Evolutionary conservation across 1,140 invertebrate species (phyloP).

Genomic region (Amphibalanus amphitrite): DNA sequence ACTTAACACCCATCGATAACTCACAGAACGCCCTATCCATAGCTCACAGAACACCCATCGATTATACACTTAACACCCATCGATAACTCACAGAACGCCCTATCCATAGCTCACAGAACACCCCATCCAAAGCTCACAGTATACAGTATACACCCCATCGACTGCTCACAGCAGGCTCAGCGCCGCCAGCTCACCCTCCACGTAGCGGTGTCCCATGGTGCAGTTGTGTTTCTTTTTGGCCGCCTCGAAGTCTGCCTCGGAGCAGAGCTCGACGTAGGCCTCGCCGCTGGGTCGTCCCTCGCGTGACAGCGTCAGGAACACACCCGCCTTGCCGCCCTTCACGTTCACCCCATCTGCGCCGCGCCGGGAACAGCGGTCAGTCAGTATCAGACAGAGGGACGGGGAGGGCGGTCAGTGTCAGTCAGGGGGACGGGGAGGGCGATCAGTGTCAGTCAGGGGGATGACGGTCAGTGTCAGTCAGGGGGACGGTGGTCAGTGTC

Average conservation of each 20-base stretch:
- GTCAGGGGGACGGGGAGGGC: neutral
- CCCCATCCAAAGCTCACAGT: no score
- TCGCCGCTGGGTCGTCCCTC: conserved; percentile 84
- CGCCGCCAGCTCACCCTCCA: conserved; percentile 49
- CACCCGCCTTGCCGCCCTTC: conserved; percentile 43
- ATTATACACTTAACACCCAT: no score
- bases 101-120: no score
- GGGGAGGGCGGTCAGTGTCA: no score
- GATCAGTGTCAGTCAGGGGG: neutral
- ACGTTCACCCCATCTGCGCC: conserved; percentile 11
- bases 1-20: no score
- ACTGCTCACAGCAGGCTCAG: neutral
- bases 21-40: no score
- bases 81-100: no score
- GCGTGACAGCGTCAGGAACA: conserved; percentile 69
- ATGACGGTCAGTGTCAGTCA: neutral
- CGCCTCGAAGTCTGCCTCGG: conserved; percentile 55
- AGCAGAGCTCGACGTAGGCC: conserved; percentile 69
- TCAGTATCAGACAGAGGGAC: conserved; percentile 3
- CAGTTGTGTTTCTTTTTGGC: conserved; percentile 71
- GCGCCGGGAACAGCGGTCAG: conserved; percentile 37
- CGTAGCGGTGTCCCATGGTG: conserved; percentile 81
- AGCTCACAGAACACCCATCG: no score
- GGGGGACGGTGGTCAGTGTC: neutral
- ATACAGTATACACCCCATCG: no score